phyloP scores from a whole-genome alignment of 2,888 invertebrate genomes.

The Eristalinus aeneus region DNA sequence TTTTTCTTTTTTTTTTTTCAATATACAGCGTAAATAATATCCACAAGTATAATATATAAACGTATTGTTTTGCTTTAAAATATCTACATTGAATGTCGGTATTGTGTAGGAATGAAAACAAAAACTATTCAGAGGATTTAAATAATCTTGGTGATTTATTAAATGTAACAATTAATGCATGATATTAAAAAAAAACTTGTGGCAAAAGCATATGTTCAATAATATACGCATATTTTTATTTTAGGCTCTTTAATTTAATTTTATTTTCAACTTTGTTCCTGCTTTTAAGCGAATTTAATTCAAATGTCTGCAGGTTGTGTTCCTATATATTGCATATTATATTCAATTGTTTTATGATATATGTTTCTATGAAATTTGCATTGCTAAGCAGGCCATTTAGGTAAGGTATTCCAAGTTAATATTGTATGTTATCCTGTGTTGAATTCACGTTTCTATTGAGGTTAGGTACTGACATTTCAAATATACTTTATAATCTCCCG shows the following conservation, averaged over 20 bases:
- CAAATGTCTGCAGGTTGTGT: neutral
- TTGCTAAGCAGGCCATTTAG: slow-evolving; percentile 59
- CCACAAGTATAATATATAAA: neutral
- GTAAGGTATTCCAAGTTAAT: slow-evolving; percentile 57
- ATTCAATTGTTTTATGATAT: slow-evolving; percentile 5
- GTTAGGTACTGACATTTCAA: slow-evolving; percentile 49
- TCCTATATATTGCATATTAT: neutral
- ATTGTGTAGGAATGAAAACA: neutral
- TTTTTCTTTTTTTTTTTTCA: no score
- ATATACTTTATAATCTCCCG: neutral
- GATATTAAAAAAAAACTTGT: neutral
- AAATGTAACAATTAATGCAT: neutral
- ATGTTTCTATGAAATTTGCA: slow-evolving; percentile 16
- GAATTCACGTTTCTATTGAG: slow-evolving; percentile 41
- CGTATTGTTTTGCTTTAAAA: neutral
- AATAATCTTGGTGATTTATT: slow-evolving; percentile 1
- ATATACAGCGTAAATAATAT: slow-evolving; percentile 22
- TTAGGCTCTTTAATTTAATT: neutral
- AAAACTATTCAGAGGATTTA: neutral
- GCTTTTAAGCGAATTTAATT: neutral
- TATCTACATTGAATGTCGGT: slow-evolving; percentile 46
- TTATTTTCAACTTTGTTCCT: neutral
- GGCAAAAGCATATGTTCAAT: neutral
- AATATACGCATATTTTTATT: neutral
- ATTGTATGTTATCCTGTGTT: slow-evolving; percentile 28